A percentile compares a stretch with the other conserved stretches of the same genome.
Evolutionary conservation across 2,797 vertebrate species (phyloP).

Genomic region (Sebastes diploproa): DNA sequence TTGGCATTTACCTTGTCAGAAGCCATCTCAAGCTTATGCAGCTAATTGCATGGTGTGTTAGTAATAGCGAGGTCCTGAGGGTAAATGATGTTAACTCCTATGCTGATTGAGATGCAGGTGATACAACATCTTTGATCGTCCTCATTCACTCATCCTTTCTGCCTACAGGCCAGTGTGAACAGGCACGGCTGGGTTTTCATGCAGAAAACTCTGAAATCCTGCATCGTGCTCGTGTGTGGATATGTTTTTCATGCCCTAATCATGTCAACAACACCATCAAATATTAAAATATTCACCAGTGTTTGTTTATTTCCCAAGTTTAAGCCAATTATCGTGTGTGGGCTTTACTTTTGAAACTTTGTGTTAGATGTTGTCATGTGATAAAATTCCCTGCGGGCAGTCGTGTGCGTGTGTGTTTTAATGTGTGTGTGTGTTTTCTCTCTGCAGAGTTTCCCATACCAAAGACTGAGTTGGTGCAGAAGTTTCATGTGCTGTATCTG

Average conservation of each 20-base stretch:
- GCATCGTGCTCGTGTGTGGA: conserved; percentile 14
- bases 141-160: conserved; percentile 1
- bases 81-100: not conserved
- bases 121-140: conserved; percentile 21
- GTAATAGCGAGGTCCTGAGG: not conserved
- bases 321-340: conserved; percentile 54
- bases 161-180: conserved; percentile 26
- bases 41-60: not conserved
- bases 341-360: conserved; percentile 36
- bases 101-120: conserved; percentile 35
- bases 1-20: conserved; percentile 3
- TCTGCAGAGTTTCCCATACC: conserved; percentile 96
- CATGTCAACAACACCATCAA: conserved; percentile 44
- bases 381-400: not conserved
- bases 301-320: conserved; percentile 62
- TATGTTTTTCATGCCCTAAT: conserved; percentile 37
- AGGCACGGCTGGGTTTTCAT: conserved; percentile 35
- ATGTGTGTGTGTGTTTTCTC: conserved; percentile 40
- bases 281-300: conserved; percentile 66
- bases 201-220: conserved; percentile 27
- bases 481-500: conserved; percentile 94
- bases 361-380: conserved; percentile 42
- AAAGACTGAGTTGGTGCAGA: conserved; percentile 98
- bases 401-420: not conserved
- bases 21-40: not conserved